phyloP scores from a whole-genome alignment of 1,140 invertebrate species.

The Rhopalosiphum padi region DNA sequence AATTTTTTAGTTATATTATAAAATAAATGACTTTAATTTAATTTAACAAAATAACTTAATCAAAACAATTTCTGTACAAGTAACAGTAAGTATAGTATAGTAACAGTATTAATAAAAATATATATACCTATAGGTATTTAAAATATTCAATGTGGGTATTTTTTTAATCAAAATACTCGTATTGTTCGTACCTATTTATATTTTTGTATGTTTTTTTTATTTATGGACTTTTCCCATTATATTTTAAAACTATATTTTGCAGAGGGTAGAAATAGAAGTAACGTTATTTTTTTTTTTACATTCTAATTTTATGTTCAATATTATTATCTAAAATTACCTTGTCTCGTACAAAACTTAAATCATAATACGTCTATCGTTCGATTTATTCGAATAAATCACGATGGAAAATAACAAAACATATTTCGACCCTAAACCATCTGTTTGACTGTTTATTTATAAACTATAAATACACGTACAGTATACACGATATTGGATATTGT shows the following conservation, averaged over 20 bases:
- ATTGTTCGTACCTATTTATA: neutral
- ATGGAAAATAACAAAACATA: neutral
- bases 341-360: neutral
- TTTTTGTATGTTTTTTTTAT: neutral
- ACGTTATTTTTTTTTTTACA: neutral
- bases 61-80: too few species aligned
- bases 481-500: neutral
- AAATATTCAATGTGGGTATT: too few species aligned
- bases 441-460: neutral
- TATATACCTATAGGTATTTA: too few species aligned
- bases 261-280: neutral
- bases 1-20: neutral
- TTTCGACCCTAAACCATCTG: neutral
- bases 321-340: neutral
- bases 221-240: neutral
- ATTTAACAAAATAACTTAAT: neutral
- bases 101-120: too few species aligned
- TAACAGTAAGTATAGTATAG: too few species aligned
- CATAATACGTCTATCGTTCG: neutral
- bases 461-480: neutral
- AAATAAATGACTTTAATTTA: neutral
- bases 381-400: neutral
- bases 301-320: neutral
- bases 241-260: neutral
- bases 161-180: neutral